phyloP scores from a whole-genome alignment of 2,888 invertebrate species.

The Scaeva pyrastri region DNA sequence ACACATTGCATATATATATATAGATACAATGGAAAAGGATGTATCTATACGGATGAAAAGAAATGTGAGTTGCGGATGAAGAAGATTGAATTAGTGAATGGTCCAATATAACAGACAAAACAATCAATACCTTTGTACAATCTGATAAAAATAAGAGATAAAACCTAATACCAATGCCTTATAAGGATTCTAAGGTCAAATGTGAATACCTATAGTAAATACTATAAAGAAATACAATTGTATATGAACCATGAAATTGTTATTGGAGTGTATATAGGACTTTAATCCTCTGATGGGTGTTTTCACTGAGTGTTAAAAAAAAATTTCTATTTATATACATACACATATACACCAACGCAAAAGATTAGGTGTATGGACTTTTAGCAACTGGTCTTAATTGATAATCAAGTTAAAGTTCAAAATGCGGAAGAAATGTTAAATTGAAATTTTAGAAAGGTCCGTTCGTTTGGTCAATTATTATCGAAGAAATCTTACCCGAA shows the following conservation, averaged over 20 bases:
- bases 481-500: background rate
- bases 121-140: background rate
- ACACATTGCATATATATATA: background rate
- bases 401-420: background rate
- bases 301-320: background rate
- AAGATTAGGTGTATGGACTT: background rate
- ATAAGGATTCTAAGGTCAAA: background rate
- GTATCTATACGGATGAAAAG: background rate
- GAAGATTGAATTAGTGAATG: background rate
- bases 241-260: conserved; percentile 13
- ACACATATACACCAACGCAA: no score
- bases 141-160: background rate
- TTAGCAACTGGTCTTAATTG: background rate
- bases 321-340: no score
- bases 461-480: background rate
- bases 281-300: background rate
- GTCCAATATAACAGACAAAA: background rate
- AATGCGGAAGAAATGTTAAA: background rate
- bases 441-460: background rate
- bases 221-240: background rate
- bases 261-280: background rate
- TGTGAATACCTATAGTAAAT: no score
- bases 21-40: background rate
- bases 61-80: conserved; percentile 19
- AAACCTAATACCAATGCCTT: background rate